A percentile compares a stretch with the other conserved stretches of the same genome.
phyloP scores from a whole-genome alignment of 2,797 vertebrate genomes.

The Calcarius lapponicus region DNA sequence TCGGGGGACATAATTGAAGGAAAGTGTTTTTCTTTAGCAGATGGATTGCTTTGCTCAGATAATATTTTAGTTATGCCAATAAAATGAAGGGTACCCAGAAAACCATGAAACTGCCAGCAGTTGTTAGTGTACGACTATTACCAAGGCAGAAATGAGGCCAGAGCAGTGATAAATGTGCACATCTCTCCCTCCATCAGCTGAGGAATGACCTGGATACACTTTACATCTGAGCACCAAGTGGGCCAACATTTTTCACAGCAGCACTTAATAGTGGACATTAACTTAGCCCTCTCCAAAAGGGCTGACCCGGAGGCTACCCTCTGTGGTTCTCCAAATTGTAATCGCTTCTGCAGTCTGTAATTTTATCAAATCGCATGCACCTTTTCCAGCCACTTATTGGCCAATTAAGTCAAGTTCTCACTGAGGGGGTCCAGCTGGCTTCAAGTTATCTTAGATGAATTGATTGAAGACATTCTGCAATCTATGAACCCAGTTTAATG shows the following conservation, averaged over 20 bases:
- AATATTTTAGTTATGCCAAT: constrained; percentile 82
- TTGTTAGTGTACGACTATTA: constrained; percentile 90
- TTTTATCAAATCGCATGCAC: constrained; percentile 96
- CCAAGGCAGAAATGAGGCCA: constrained; percentile 96
- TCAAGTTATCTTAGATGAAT: constrained; percentile 96
- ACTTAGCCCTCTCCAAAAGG: constrained; percentile 85
- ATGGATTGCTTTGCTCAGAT: constrained; percentile 80
- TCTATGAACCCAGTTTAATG: constrained; percentile 98
- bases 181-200: constrained; percentile 89
- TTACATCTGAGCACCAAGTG: constrained; percentile 87
- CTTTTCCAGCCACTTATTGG: constrained; percentile 99
- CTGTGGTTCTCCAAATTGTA: constrained; percentile 85
- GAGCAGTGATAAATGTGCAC: constrained; percentile 90
- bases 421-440: constrained; percentile 99
- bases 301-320: constrained; percentile 82
- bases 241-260: constrained; percentile 93
- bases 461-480: constrained; percentile 97
- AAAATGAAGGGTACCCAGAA: constrained; percentile 84
- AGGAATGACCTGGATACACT: constrained; percentile 92
- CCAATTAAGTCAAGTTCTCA: constrained; percentile 99
- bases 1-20: constrained; percentile 73
- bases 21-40: constrained; percentile 80
- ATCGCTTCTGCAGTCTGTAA: constrained; percentile 91
- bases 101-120: constrained; percentile 80
- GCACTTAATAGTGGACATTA: constrained; percentile 90